Percentiles rank a stretch among this genome's conserved stretches.
Conservation (phyloP, 2,113 vertebrate species). For the Himantopus leucocephalus region DNA sequence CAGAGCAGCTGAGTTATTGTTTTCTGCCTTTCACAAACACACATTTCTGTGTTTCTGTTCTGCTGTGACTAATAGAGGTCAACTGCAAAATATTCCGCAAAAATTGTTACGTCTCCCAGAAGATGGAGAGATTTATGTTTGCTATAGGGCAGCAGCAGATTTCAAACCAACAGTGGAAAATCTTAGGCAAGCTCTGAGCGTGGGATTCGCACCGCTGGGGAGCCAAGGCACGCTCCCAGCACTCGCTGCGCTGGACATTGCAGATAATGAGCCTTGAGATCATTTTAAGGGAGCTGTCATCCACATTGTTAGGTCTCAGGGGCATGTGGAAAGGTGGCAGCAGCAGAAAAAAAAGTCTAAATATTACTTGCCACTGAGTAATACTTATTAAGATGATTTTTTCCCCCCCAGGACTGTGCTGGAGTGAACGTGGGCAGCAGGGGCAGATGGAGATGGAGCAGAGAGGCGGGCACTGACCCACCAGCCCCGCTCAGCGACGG, state of each 20-base stretch:
- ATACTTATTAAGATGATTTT: neutral
- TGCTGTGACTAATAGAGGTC: neutral
- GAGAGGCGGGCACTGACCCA: neutral
- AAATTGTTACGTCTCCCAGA: neutral
- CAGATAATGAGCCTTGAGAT: neutral
- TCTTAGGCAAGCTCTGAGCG: neutral
- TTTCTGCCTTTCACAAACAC: neutral
- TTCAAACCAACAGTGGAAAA: neutral
- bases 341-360: neutral
- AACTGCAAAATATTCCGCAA: neutral
- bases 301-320: neutral
- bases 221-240: neutral
- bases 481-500: rapidly evolving
- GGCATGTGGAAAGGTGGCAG: neutral
- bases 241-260: neutral
- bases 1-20: neutral
- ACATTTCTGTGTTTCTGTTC: neutral
- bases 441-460: neutral
- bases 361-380: neutral
- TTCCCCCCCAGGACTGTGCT: neutral
- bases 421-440: neutral
- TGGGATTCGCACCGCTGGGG: neutral
- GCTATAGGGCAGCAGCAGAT: neutral
- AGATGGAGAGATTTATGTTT: neutral
- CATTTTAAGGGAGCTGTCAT: neutral